These are phyloP conservation scores for Wiebesia pumilae DNA, from an alignment of 1,140 invertebrate species.

Conservation along the genomic window DNA sequence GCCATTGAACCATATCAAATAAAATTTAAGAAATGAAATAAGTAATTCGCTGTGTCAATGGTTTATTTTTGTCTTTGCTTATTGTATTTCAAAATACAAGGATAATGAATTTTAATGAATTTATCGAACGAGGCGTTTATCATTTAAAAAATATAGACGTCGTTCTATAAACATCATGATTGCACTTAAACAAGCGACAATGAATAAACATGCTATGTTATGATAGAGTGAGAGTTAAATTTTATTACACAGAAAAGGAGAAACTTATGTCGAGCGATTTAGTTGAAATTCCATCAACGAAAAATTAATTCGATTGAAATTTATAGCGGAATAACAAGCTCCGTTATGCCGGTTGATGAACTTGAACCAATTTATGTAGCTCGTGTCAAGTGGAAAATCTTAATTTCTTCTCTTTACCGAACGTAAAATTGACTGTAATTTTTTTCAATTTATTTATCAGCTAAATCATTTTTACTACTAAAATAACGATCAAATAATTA, in stretches of 20 bases:
- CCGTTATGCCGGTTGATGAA: constrained; percentile 12
- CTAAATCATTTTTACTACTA: constrained; percentile 26
- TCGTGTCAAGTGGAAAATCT: not conserved
- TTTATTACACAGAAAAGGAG: not conserved
- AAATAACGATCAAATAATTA: not conserved
- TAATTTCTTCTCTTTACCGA: not conserved
- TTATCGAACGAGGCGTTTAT: not conserved
- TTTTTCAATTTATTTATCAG: not conserved
- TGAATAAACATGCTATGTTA: constrained; percentile 17
- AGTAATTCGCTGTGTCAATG: not conserved
- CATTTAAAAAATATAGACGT: not conserved
- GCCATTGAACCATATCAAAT: too few relatives aligned
- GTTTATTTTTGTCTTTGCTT: not conserved
- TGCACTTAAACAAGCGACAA: constrained; percentile 20
- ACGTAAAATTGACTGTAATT: not conserved
- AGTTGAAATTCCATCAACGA: constrained; percentile 36
- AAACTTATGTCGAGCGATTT: not conserved
- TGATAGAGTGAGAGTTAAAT: not conserved
- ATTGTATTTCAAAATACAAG: not conserved
- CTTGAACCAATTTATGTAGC: constrained; percentile 12
- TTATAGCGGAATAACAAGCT: constrained; percentile 41
- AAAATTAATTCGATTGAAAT: constrained; percentile 49
- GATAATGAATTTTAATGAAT: constrained; percentile 18
- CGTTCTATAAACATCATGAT: constrained; percentile 2
- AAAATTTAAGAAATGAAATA: not conserved